Percentiles rank a stretch among this genome's conserved stretches.
Evolutionary conservation across 2,797 vertebrate species (phyloP).

Genomic region (Bradypodion pumilum): DNA sequence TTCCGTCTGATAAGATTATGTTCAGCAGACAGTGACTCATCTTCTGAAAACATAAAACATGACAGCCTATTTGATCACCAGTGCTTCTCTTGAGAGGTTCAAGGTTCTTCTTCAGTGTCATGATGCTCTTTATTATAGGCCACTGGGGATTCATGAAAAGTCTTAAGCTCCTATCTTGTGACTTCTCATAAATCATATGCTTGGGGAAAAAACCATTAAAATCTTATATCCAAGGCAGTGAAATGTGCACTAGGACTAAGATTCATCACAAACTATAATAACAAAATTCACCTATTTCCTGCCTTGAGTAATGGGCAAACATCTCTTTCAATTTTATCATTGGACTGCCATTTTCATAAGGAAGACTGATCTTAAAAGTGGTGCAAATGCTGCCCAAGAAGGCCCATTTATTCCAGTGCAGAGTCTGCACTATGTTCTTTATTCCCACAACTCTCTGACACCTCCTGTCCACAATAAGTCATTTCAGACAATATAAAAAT

Average conservation of each 20-base stretch:
- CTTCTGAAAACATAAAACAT: background rate
- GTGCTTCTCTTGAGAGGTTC: background rate
- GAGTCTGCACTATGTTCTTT: too few species aligned
- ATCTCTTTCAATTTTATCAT: too few species aligned
- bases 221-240: background rate
- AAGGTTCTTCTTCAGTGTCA: background rate
- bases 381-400: too few species aligned
- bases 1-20: background rate
- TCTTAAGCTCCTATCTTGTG: background rate
- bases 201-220: background rate
- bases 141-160: background rate
- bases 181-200: background rate
- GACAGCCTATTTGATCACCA: background rate
- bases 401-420: too few species aligned
- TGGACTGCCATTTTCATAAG: too few species aligned
- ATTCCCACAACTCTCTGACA: too few species aligned
- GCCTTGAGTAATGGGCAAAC: too few species aligned
- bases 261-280: background rate
- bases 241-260: background rate
- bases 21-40: background rate
- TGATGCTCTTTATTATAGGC: background rate
- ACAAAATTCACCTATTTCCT: too few species aligned
- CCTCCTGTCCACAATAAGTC: too few species aligned
- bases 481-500: too few species aligned
- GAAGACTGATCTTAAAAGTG: too few species aligned